Evolutionary conservation across 2,888 invertebrate genomes (phyloP).

Genomic region (Eilema depressum): DNA sequence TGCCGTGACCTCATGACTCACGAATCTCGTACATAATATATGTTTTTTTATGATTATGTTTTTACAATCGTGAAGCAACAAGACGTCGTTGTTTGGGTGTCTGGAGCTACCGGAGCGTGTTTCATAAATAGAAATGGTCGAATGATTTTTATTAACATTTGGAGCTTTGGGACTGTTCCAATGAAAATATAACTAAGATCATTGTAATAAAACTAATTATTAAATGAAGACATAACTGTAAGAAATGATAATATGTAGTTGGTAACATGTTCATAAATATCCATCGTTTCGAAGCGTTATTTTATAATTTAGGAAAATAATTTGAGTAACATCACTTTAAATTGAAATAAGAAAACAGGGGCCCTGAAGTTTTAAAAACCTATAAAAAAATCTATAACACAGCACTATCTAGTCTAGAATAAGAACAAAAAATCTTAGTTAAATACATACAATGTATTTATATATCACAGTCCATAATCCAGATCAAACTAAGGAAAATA

Average conservation of each 20-base stretch:
- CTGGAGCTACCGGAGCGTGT: constrained; percentile 5
- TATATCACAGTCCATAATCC: too few species aligned
- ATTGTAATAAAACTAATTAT: neutral
- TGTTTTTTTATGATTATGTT: neutral
- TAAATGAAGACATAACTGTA: neutral
- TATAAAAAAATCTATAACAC: too few species aligned
- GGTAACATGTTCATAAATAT: neutral
- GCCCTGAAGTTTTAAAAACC: too few species aligned
- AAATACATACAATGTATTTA: too few species aligned
- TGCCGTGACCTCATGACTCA: constrained; percentile 1
- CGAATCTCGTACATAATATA: neutral
- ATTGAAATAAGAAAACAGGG: too few species aligned
- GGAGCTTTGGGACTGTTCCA: neutral
- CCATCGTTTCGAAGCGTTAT: too few species aligned
- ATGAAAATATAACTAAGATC: neutral
- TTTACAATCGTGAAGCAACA: constrained; percentile 2
- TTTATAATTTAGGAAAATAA: too few species aligned
- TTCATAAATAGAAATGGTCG: constrained; percentile 10
- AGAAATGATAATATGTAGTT: neutral
- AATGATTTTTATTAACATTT: neutral
- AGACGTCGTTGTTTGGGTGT: constrained; percentile 12
- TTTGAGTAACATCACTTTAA: too few species aligned
- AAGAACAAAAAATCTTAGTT: too few species aligned
- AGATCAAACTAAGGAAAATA: too few species aligned
- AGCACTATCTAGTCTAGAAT: too few species aligned